A percentile compares a stretch with the other conserved stretches of the same genome.
These are phyloP conservation scores for Manacus vitellinus DNA, from an alignment of 2,113 vertebrate genomes.

Conservation along the genomic window DNA sequence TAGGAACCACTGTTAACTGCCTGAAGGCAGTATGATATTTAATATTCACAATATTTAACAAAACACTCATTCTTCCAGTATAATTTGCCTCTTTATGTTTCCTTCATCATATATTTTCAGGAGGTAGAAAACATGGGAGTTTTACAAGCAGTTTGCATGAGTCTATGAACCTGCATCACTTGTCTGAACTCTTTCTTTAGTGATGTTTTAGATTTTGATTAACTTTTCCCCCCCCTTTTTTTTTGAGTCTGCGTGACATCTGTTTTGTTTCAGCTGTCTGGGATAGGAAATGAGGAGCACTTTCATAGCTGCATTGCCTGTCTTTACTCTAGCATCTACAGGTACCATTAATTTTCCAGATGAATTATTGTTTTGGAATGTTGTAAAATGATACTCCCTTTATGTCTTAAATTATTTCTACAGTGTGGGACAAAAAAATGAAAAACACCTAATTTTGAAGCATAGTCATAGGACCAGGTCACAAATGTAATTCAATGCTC, in stretches of 20 bases:
- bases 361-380: constrained; percentile 48
- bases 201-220: not conserved
- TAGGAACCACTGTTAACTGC: not conserved
- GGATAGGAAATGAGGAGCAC: constrained; percentile 36
- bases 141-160: not conserved
- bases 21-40: not conserved
- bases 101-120: not conserved
- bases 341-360: constrained; percentile 9
- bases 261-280: constrained; percentile 55
- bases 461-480: not conserved
- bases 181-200: not conserved
- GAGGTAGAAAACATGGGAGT: not conserved
- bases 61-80: not conserved
- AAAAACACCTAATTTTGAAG: constrained; percentile 47
- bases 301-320: not conserved
- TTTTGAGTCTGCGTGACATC: not conserved
- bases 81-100: not conserved
- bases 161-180: not conserved
- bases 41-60: not conserved
- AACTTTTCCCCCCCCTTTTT: not conserved
- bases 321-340: not conserved
- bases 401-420: constrained; percentile 18
- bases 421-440: not conserved
- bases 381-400: constrained; percentile 50
- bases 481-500: constrained; percentile 19